Conservation (phyloP, 1,140 invertebrate genomes). For the Rhopalosiphum maidis region DNA sequence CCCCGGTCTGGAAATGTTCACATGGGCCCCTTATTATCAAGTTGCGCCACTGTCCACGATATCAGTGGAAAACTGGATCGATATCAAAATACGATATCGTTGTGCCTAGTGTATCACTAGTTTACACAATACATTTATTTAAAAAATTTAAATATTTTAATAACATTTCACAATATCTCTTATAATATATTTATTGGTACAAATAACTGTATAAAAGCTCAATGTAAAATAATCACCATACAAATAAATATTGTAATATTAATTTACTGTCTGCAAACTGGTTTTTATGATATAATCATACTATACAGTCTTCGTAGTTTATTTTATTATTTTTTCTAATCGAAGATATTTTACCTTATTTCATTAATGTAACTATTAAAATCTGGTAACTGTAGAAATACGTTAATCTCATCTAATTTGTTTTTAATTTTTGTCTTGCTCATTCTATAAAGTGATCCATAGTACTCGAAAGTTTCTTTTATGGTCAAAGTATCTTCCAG, state of each 20-base stretch:
- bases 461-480: constrained; percentile 36
- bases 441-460: constrained; percentile 35
- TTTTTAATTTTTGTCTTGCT: neutral
- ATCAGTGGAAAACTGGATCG: no score
- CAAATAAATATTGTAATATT: neutral
- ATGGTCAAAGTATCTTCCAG: neutral
- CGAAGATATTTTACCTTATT: neutral
- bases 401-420: neutral
- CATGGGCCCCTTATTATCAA: no score
- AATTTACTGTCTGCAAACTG: neutral
- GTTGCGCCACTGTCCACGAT: no score
- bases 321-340: neutral
- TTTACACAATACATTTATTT: neutral
- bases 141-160: neutral
- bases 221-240: neutral
- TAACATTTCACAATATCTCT: neutral
- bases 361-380: constrained; percentile 17
- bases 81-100: no score
- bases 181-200: neutral
- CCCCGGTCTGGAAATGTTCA: no score
- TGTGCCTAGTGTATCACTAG: no score
- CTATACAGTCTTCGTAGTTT: neutral
- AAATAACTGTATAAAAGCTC: neutral
- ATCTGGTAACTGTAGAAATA: neutral
- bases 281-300: neutral